phyloP scores from a whole-genome alignment of 2,888 invertebrate species.

The Dichetophora obliterata region DNA sequence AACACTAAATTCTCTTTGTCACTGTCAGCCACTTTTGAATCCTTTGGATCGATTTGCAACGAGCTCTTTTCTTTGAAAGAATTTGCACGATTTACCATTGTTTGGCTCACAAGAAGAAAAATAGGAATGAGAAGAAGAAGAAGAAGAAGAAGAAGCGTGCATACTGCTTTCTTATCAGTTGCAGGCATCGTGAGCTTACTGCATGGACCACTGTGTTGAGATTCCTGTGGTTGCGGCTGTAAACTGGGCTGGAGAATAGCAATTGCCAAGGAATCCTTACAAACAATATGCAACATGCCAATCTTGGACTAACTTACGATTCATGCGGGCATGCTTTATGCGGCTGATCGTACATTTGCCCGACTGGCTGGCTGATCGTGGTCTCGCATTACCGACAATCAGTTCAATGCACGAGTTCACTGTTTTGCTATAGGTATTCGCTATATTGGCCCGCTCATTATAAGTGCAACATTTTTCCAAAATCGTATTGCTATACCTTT shows the following conservation, averaged over 20 bases:
- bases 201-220: neutral
- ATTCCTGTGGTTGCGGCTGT: slow-evolving; percentile 27
- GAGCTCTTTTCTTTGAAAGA: neutral
- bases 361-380: neutral
- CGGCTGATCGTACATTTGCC: slow-evolving; percentile 12
- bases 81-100: slow-evolving; percentile 43
- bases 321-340: neutral
- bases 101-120: neutral
- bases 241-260: neutral
- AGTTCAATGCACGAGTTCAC: slow-evolving; percentile 11
- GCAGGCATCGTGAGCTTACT: slow-evolving; percentile 28
- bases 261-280: neutral
- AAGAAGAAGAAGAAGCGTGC: slow-evolving; percentile 12
- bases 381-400: slow-evolving; percentile 1
- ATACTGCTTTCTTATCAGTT: slow-evolving; percentile 22
- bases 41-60: slow-evolving; percentile 1
- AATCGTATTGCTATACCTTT: slow-evolving; percentile 5
- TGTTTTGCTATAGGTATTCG: neutral
- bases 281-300: neutral
- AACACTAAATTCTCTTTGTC: slow-evolving; percentile 39
- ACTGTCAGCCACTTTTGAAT: slow-evolving; percentile 30
- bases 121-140: neutral
- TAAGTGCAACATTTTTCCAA: neutral
- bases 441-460: neutral
- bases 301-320: neutral